Evolutionary conservation across 2,113 vertebrate species (phyloP).

Genomic region (Poecile atricapillus): DNA sequence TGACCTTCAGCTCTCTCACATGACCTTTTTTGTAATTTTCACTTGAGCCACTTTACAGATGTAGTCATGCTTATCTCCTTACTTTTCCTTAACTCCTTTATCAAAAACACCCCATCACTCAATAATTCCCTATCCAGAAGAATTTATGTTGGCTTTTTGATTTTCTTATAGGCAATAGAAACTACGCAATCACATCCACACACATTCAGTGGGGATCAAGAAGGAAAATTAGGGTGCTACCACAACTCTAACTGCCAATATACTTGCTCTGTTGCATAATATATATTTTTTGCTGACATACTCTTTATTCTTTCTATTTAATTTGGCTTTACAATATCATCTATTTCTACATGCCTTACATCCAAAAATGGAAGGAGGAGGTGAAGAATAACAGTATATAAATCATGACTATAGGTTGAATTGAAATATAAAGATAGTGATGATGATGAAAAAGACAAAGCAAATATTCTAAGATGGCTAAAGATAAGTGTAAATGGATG

Average conservation of each 20-base stretch:
- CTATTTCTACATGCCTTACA: background rate
- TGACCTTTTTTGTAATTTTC: background rate
- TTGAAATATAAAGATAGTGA: background rate
- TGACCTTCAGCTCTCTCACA: background rate
- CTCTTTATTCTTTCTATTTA: background rate
- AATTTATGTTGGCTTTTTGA: background rate
- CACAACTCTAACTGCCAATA: background rate
- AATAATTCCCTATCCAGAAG: background rate
- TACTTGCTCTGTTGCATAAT: background rate
- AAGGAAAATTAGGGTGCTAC: background rate
- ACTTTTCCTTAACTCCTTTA: background rate
- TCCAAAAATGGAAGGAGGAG: background rate
- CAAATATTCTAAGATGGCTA: background rate
- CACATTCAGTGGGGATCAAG: fast-evolving
- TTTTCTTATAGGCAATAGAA: background rate
- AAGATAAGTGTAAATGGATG: background rate
- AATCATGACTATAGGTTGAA: background rate
- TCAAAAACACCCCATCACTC: background rate
- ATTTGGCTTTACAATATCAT: background rate
- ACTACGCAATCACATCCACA: background rate
- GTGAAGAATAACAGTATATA: background rate
- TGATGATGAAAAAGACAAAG: background rate
- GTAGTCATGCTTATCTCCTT: background rate
- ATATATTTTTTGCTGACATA: background rate
- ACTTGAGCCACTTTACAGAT: background rate